Conservation (phyloP, 92 coral and sea anemone genomes). For the Parazoanthus darwini region DNA sequence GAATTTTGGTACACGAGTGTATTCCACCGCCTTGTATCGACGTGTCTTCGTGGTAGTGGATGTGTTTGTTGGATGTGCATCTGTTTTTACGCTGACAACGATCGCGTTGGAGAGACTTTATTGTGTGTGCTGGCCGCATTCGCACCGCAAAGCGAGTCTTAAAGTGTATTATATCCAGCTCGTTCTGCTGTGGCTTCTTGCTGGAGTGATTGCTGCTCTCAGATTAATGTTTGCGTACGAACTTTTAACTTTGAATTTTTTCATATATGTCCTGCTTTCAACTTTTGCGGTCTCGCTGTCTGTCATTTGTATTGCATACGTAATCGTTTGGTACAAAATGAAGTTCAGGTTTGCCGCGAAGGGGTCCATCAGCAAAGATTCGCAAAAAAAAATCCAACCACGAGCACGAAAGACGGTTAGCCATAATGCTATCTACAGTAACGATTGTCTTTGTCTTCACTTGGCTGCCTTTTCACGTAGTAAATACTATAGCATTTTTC, state of each 20-base stretch:
- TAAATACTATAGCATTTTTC: constrained; percentile 73
- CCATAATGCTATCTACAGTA: constrained; percentile 69
- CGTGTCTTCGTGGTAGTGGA: constrained; percentile 65
- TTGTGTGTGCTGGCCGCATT: constrained; percentile 78
- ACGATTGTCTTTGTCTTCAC: constrained; percentile 73
- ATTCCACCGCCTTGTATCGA: constrained; percentile 43
- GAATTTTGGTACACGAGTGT: constrained; percentile 57
- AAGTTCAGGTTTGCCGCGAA: constrained; percentile 75
- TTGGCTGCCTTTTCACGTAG: constrained; percentile 80
- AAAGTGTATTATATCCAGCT: constrained; percentile 63
- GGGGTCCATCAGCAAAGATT: constrained; percentile 47
- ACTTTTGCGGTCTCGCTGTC: constrained; percentile 66
- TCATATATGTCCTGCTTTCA: constrained; percentile 71
- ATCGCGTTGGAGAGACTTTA: constrained; percentile 76
- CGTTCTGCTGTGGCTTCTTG: constrained; percentile 66
- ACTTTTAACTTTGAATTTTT: constrained; percentile 57
- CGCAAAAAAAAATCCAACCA: constrained; percentile 62
- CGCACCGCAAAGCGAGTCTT: constrained; percentile 61
- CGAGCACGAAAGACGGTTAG: constrained; percentile 82
- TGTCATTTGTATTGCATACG: constrained; percentile 70
- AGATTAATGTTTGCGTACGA: constrained; percentile 58
- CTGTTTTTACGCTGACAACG: constrained; percentile 75
- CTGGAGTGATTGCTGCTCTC: constrained; percentile 61
- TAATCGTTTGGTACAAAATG: constrained; percentile 75
- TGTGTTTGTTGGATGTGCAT: constrained; percentile 80